Evolutionary conservation across 2,888 invertebrate species (phyloP), one percentile per base, ranked within the genome.

Genomic region (Mimumesa dahlbomi): DNA sequence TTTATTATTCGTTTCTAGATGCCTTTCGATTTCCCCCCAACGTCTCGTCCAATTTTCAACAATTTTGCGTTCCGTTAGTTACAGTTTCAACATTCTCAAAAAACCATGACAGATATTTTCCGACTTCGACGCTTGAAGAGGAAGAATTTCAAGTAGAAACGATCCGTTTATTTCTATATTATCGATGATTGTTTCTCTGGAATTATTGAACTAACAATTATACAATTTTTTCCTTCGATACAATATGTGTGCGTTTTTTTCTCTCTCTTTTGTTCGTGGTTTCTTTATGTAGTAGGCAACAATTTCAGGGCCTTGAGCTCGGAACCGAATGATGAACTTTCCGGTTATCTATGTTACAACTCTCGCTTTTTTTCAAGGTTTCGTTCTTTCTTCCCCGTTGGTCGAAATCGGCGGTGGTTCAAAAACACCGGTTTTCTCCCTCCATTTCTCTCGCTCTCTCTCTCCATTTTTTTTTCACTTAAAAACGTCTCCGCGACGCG

Each of bases 281-380:
- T n/a, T n/a, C n/a, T n/a, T n/a, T n/a, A n/a, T n/a, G 11, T n/a
- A 3, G 34, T n/a, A 34, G 34, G 3, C 3, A 19, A 6, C 46
- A 43, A 62, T 65, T 46, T 59, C 34, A 46, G 54, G n/a, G 54
- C 65, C 62, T 71, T 66, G 58, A 62, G 50, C 58, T 48, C 49
- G 46, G 56, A 43, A 58, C 57, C 36, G 66, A 66, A 63, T 43
- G 42, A 48, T 62, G 61, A 56, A 58, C 53, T 65, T 52, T 7
- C 46, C 57, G 57, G 46, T 21, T 45, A 9, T 49, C 43, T 69
- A 40, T 7, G 11, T 16, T 48, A n/a, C n/a, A n/a, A n/a, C n/a
- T n/a, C n/a, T n/a, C n/a, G n/a, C n/a, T n/a, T n/a, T n/a, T n/a
- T n/a, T n/a, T n/a, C n/a, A n/a, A n/a, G n/a, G n/a, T n/a, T n/a